Evolutionary conservation across 2,888 invertebrate species (phyloP), one percentile per base, ranked within the genome.

Genomic region (Cataglyphis livida): DNA sequence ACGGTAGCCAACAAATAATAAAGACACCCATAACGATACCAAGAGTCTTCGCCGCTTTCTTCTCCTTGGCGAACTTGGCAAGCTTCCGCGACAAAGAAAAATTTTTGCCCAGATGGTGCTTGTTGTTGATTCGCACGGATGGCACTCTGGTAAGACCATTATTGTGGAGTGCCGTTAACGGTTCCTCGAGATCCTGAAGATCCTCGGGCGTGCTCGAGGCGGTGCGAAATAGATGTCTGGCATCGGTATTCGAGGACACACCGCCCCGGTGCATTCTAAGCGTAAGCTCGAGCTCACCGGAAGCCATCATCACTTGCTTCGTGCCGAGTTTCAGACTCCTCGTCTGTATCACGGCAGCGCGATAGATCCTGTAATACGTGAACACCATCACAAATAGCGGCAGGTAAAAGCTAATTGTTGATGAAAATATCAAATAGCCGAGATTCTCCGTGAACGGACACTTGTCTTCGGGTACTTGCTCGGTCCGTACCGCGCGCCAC

Each of bases 11-110:
- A 95, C 99, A 99, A 90, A 99, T 97, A 93, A 99, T 98, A 94
- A 99, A 99, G 15, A 98, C 98, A 82, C 99, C 99, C 97, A 99
- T 98, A 91, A 99, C 99, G 93, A 99, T 99, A 68, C 99, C 99
- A 89, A 99, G 95, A 10, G 99, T 99, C 95, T 99, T 99, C 5
- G 99, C 99, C 10, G 99, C 99, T 94, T 99, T 99, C 95, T 99
- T 98, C 95, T 99, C 99, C 94, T 98, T 99, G 71, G 99, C 98
- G 92, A 99, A 98, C 95, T 99, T 99, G 18, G 98, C 98, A 85
- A 99, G 95, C 94, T 99, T 99, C 44, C 98, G 96, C 87, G 98
- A 98, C 28, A 99, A 95, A 7, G 99, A 98, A 95, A 99, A 98
- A 95, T 98, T 98, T 94, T 98, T 98, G 41, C 97, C 97, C 92